Conservation (phyloP, 2,113 vertebrate species). For the Zingel zingel region DNA sequence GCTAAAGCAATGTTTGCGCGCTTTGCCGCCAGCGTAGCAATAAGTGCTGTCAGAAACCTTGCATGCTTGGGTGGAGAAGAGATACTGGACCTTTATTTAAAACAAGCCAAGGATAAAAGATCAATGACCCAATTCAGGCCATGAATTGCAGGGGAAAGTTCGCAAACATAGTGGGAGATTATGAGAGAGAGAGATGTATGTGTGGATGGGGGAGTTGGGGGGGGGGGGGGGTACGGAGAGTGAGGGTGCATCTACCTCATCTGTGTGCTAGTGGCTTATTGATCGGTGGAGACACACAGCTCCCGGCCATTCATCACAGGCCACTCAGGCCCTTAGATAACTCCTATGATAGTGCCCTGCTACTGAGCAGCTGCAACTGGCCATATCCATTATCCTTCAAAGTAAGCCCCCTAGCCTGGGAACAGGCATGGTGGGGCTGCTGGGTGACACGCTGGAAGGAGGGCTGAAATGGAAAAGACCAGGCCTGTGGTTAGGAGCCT, state of each 20-base stretch:
- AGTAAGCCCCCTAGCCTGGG: slow-evolving; percentile 57
- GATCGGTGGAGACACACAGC: slow-evolving; percentile 82
- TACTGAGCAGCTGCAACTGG: slow-evolving; percentile 77
- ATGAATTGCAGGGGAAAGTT: slow-evolving; percentile 77
- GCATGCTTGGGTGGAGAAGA: slow-evolving; percentile 67
- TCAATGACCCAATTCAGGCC: slow-evolving; percentile 74
- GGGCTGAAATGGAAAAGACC: slow-evolving; percentile 51
- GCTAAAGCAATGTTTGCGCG: slow-evolving; percentile 74
- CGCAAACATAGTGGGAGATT: slow-evolving; percentile 75
- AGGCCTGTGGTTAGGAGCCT: slow-evolving; percentile 55
- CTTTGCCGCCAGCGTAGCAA: slow-evolving; percentile 57
- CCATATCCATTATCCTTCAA: slow-evolving; percentile 83
- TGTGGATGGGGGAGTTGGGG: slow-evolving; percentile 36
- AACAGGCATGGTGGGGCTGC: slow-evolving; percentile 36
- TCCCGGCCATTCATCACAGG: slow-evolving; percentile 84
- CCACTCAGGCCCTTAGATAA: slow-evolving; percentile 83
- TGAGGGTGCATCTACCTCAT: slow-evolving; percentile 78
- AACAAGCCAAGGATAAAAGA: slow-evolving; percentile 78
- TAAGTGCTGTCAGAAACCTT: slow-evolving; percentile 70
- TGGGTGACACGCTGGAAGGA: slow-evolving; percentile 56
- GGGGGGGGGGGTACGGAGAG: slow-evolving; percentile 25
- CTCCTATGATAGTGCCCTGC: slow-evolving; percentile 80
- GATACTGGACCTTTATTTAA: slow-evolving; percentile 78
- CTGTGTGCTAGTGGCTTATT: slow-evolving; percentile 84
- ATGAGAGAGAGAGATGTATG: slow-evolving; percentile 69